Evolutionary conservation across 2,797 vertebrate genomes (phyloP).

Genomic region (Ceryle rudis): DNA sequence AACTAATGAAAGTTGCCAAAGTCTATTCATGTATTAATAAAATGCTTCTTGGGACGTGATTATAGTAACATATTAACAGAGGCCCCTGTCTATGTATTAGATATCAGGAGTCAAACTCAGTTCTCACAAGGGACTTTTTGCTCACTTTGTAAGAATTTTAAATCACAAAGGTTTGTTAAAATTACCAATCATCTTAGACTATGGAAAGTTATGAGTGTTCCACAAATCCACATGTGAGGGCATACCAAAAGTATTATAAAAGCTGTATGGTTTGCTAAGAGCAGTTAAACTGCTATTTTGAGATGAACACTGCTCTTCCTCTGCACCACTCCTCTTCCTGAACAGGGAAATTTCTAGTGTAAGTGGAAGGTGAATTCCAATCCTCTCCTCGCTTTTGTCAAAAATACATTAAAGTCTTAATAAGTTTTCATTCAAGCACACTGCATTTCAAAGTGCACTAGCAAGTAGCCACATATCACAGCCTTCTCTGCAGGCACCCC

Average conservation of each 20-base stretch:
- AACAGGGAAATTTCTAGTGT: background rate
- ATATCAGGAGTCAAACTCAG: background rate
- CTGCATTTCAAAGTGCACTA: background rate
- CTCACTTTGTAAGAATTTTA: background rate
- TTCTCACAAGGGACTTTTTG: background rate
- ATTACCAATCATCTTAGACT: background rate
- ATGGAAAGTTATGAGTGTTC: background rate
- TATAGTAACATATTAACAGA: background rate
- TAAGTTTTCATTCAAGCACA: background rate
- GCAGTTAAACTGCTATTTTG: background rate
- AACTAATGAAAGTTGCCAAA: background rate
- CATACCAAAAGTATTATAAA: background rate
- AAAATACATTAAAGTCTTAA: background rate
- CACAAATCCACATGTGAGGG: background rate
- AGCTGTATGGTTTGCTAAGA: background rate
- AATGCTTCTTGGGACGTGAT: background rate
- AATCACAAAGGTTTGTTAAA: background rate
- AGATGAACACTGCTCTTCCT: background rate
- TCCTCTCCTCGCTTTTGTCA: fast-evolving
- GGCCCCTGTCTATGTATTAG: background rate
- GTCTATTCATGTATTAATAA: background rate
- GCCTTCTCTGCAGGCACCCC: background rate
- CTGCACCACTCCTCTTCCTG: background rate
- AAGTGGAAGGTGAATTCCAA: background rate
- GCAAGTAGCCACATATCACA: background rate